Evolutionary conservation across 2,113 vertebrate genomes (phyloP), one percentile per base, ranked within the genome.

Genomic region (Erinaceus europaeus): DNA sequence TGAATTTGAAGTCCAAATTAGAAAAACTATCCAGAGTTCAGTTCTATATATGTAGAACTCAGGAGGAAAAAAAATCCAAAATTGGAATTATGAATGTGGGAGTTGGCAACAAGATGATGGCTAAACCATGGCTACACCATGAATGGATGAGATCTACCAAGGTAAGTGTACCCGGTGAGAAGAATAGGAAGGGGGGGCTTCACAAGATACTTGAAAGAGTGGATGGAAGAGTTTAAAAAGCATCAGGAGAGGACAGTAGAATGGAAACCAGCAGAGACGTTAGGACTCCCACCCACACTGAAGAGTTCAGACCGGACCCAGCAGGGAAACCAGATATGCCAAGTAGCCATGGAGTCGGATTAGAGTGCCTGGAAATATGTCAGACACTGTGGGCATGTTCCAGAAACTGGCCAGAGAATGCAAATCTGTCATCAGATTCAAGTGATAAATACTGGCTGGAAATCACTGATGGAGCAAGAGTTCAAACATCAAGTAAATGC

Each of bases 71-170:
- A 88, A 93, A 76, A 80, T 86, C 92, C 86, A 69, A 86, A 91
- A 77, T 67, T 84, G 64, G 64, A 90, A 80, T 88, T 73, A 94
- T 81, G 90, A 92, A 90, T 88, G 86, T 86, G 86, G 76, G 77
- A 92, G 68, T 32, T 93, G 93, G 93, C 89, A 90, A 90, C 48
- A 36, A 84, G 69, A 84, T 61, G 72, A 85, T 92, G 75, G 83
- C 86, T 77, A 84, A 91, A 75, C 91, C 89, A 91, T 64, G 32
- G 57, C 55, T n/a, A n/a, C n/a, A n/a, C n/a, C n/a, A n/a, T n/a
- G n/a, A n/a, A 34, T 90, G 64, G 83, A 86, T 72, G 32, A 69
- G 50, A 86, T 88, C 86, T 93, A 90, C 83, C 89, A 92, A 91
- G 88, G 80, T 72, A 81, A 92, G 80, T 38, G 40, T 76, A 84